phyloP scores from a whole-genome alignment of 2,888 invertebrate genomes.

The Tipula confusa region DNA sequence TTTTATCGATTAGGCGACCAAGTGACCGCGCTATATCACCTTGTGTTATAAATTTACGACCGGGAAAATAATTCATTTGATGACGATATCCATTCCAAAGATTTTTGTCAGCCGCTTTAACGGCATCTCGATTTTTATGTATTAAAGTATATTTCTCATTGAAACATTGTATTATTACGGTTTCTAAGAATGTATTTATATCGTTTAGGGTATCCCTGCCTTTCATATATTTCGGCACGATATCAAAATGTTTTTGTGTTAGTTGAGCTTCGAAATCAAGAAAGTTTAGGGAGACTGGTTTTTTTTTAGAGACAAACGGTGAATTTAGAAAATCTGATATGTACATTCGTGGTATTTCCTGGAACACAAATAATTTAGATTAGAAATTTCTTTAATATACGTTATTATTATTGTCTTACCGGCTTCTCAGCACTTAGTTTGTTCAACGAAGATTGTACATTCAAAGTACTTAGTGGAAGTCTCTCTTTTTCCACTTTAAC shows the following conservation, averaged over 20 bases:
- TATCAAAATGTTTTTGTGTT: slow-evolving; percentile 38
- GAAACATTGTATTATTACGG: slow-evolving; percentile 40
- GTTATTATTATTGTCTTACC: neutral
- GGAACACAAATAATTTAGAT: neutral
- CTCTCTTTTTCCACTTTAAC: slow-evolving; percentile 28
- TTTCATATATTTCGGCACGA: slow-evolving; percentile 42
- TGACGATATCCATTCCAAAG: slow-evolving; percentile 42
- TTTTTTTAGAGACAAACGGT: slow-evolving; percentile 38
- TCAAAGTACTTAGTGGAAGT: neutral
- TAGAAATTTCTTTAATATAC: no score
- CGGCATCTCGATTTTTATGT: slow-evolving; percentile 39
- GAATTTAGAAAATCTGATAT: slow-evolving; percentile 40
- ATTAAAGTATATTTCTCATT: slow-evolving; percentile 42
- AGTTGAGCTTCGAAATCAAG: slow-evolving; percentile 40
- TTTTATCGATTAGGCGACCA: slow-evolving; percentile 42
- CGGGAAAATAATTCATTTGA: slow-evolving; percentile 40
- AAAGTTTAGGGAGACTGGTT: slow-evolving; percentile 40
- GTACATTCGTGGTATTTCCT: slow-evolving; percentile 35
- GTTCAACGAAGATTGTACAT: neutral
- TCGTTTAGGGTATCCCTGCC: slow-evolving; percentile 41
- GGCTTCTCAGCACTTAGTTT: slow-evolving; percentile 15
- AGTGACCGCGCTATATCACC: slow-evolving; percentile 41
- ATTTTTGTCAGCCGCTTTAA: slow-evolving; percentile 40
- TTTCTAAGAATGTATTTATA: slow-evolving; percentile 39
- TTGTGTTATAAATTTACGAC: slow-evolving; percentile 42